Base-by-base conservation (phyloP, 2,797 vertebrate species). In the Propithecus perrieri region DNA sequence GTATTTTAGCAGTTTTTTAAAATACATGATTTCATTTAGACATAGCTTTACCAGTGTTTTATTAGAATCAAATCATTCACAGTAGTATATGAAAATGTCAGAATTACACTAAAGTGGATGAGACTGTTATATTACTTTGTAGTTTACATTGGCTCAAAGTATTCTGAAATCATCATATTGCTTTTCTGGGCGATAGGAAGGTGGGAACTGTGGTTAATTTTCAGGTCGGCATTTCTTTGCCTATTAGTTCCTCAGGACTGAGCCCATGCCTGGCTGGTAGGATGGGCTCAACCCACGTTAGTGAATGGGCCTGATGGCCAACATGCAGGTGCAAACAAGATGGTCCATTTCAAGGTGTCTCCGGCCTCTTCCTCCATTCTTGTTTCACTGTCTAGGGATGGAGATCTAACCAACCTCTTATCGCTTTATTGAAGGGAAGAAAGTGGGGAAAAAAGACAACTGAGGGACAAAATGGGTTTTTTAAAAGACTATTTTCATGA, bases 1-100 rank as follows among this genome's bases (percentile, higher is more conserved):
- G 53, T 43, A 24, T 88, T 87, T 69, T 92, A 78, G 50, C 50
- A 43, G 12, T 30, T 94, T 91, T 85, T 95, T 92, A 65, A 28
- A 88, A 12, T 86, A 41, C 11, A 57, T 30, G 46, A 22, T 86
- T 91, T 94, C 41, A 74, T 96, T 94, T 74, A 89, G 65, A 67
- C 5, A 83, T 69, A 81, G 24, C 35, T 59, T 95, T 33, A 38
- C n/a, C 4, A 22, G 9, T 72, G 26, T 92, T 94, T 80, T 85
- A 26, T 81, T 94, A 65, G 38, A 48, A 48, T 79, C 63, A 85
- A 78, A 76, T 81, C 18, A 90, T 61, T 71, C 55, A 38, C 33
- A 53, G 38, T 35, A 50, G 22, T 43, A 61, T 20, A 33, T 65
- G 46, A 81, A 90, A 89, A 74, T 85, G 41, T 91, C 75, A 94